These are phyloP conservation scores for Campylomormyrus numenius DNA, from an alignment of 2,113 vertebrate genomes.

Conservation along the genomic window DNA sequence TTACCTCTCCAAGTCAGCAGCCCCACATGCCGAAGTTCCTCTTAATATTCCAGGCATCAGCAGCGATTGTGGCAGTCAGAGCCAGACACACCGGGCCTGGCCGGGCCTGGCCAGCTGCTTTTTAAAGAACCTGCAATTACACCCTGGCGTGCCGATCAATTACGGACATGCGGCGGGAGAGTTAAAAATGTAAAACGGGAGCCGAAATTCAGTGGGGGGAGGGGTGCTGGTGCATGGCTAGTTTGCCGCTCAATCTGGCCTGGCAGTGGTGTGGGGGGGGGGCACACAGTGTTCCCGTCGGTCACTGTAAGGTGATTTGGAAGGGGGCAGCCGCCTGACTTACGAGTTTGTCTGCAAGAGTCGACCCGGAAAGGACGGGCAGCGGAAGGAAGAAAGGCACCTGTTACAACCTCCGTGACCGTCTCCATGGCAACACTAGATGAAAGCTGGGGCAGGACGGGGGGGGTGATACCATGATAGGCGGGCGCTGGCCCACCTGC, in stretches of 20 bases:
- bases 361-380: background rate
- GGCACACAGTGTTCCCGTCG: background rate
- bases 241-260: background rate
- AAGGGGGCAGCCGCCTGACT: background rate
- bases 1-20: background rate
- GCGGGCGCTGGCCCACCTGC: background rate
- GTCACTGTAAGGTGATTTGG: background rate
- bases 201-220: background rate
- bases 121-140: constrained; percentile 43
- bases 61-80: constrained; percentile 29
- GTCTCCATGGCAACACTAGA: constrained; percentile 17
- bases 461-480: background rate
- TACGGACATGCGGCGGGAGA: constrained; percentile 21
- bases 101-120: constrained; percentile 33
- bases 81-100: constrained; percentile 23
- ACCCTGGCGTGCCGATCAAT: constrained; percentile 37
- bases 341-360: background rate
- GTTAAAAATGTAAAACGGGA: background rate
- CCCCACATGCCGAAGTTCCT: background rate
- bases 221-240: background rate
- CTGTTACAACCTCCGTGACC: background rate
- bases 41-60: constrained; percentile 12
- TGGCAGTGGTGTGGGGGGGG: background rate
- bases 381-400: background rate
- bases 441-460: constrained; percentile 27